Evolutionary conservation across 2,113 vertebrate species (phyloP).

Genomic region (Micronisus gabar): DNA sequence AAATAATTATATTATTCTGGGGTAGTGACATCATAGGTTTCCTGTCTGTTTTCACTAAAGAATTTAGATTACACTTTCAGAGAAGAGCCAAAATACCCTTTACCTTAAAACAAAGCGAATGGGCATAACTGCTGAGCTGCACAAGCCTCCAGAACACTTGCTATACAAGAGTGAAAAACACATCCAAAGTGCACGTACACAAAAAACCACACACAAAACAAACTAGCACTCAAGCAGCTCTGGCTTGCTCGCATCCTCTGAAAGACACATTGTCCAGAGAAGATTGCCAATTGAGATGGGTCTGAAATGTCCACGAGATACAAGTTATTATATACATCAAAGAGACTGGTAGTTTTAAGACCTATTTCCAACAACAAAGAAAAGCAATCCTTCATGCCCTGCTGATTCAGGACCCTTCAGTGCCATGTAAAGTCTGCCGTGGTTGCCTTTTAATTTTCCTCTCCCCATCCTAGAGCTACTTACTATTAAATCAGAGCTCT

Average conservation of each 20-base stretch:
- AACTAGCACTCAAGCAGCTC: not conserved
- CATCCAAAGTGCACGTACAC: fast-evolving
- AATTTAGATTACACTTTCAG: not conserved
- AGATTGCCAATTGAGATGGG: not conserved
- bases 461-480: not conserved
- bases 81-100: not conserved
- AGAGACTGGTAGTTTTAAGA: not conserved
- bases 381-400: not conserved
- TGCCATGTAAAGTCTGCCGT: not conserved
- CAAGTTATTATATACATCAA: not conserved
- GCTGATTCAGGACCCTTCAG: not conserved
- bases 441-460: not conserved
- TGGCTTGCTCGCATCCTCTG: not conserved
- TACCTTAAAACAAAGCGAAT: not conserved
- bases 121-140: not conserved
- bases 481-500: not conserved
- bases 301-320: fast-evolving
- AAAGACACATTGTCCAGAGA: not conserved
- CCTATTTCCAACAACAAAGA: not conserved
- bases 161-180: not conserved
- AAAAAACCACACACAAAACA: not conserved
- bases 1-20: not conserved
- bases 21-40: not conserved
- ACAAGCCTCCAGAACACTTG: not conserved
- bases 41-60: not conserved